Conservation (phyloP, 2,888 invertebrate species). For the Acleris sparsana region DNA sequence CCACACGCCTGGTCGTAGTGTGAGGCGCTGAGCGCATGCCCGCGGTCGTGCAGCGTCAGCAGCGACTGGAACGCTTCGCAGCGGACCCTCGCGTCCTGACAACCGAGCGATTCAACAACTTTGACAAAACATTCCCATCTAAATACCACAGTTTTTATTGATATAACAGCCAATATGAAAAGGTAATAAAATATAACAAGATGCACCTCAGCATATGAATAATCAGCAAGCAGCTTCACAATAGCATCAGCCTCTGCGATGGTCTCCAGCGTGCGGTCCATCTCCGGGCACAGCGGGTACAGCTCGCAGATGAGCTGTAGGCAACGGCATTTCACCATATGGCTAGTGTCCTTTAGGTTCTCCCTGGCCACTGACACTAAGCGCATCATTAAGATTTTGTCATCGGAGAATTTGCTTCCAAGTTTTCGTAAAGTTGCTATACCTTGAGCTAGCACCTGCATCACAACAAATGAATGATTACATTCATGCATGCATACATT, state of each 20-base stretch:
- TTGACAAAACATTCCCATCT: no score
- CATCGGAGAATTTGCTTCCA: conserved; percentile 85
- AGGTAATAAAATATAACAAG: background rate
- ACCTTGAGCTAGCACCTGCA: conserved; percentile 88
- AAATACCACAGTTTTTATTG: no score
- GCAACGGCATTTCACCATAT: conserved; percentile 91
- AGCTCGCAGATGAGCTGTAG: conserved; percentile 90
- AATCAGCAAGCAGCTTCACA: conserved; percentile 90
- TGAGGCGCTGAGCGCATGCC: conserved; percentile 89
- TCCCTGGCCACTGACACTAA: conserved; percentile 86
- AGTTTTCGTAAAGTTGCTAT: conserved; percentile 88
- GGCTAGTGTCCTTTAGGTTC: conserved; percentile 89
- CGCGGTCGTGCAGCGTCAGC: conserved; percentile 91
- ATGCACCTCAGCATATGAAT: conserved; percentile 88
- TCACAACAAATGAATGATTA: conserved; percentile 7
- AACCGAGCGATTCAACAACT: background rate
- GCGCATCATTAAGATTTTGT: conserved; percentile 84
- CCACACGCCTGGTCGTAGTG: conserved; percentile 86
- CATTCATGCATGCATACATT: no score
- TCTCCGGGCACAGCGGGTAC: conserved; percentile 83
- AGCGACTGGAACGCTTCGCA: conserved; percentile 94
- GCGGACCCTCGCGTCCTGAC: conserved; percentile 94
- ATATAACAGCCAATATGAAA: background rate
- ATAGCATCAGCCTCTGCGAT: conserved; percentile 84
- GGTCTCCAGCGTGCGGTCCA: conserved; percentile 72